Evolutionary conservation across 2,797 vertebrate genomes (phyloP), one percentile per base, ranked within the genome.

Genomic region (Cyprinodon diabolis): DNA sequence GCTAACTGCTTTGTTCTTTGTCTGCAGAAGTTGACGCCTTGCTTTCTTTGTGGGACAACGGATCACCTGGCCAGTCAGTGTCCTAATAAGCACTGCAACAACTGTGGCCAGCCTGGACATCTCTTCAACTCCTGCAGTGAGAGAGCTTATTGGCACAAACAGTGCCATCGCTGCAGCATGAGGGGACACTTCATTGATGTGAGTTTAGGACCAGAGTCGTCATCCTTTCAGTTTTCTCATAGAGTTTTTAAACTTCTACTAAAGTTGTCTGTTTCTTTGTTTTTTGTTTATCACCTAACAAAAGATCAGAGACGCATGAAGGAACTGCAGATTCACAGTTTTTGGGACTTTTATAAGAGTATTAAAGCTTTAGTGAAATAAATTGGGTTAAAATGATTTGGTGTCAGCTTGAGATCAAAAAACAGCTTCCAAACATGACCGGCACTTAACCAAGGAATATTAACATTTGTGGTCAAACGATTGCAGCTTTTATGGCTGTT

Each of bases 121-220:
- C 83, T 78, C 8, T 93, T 82, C 72, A 82, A 80, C n/a, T 93
- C 94, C 21, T 99, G 97, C 87, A 86, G 86, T 9, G 96, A 97
- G 86, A 95, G 78, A 78, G 62, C 91, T n/a, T 95, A 93, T 37
- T 97, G 96, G 96, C 90, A 93, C 76, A 97, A 96, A 25, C 88
- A 90, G 25, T 99, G 98, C 88, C 93, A 94, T 66, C 96, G 97
- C 80, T 99, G 98, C 76, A 78, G 83, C 78, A 96, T 97, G 96
- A 95, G 72, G 19, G 97, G 97, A 2, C 98, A 99, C 93, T 96
- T 95, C 60, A 90, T 91, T 75, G 96, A 98, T 9, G 97, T 99
- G 91, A 98, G 97, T 97, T 90, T 35, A 11, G 4, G 12, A 4
- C 62, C 21, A 65, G 13, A 45, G 6, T 43, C 10, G 19, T 62